Conservation (phyloP, 2,113 vertebrate species). For the Martes martes region DNA sequence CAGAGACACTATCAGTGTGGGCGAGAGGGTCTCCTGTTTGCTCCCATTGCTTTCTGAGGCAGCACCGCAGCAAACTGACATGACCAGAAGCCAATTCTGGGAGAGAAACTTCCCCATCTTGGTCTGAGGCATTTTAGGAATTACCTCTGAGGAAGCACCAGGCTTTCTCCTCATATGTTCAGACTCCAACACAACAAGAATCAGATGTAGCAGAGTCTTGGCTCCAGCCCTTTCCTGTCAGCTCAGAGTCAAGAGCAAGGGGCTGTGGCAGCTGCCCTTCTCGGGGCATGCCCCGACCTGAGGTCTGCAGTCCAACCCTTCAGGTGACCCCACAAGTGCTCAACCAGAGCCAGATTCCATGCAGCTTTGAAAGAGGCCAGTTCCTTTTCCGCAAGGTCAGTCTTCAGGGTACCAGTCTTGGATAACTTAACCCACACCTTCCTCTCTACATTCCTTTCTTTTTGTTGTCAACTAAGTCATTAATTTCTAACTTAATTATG, state of each 20-base stretch:
- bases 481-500: not conserved
- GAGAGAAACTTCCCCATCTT: not conserved
- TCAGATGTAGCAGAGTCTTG: not conserved
- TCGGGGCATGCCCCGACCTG: fast-evolving
- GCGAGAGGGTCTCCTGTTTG: not conserved
- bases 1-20: not conserved
- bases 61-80: not conserved
- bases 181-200: not conserved
- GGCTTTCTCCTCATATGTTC: not conserved
- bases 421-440: not conserved
- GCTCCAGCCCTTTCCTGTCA: not conserved
- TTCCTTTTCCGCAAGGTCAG: not conserved
- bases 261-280: not conserved
- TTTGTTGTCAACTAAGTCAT: not conserved
- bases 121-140: not conserved
- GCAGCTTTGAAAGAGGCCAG: not conserved
- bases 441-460: not conserved
- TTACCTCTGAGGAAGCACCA: not conserved
- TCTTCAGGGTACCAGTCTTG: not conserved
- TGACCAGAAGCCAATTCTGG: not conserved
- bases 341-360: not conserved
- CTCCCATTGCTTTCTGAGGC: not conserved
- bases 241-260: not conserved
- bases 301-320: not conserved
- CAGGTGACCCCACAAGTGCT: not conserved